Conservation (phyloP, 2,888 invertebrate genomes). For the Meteorus colon region DNA sequence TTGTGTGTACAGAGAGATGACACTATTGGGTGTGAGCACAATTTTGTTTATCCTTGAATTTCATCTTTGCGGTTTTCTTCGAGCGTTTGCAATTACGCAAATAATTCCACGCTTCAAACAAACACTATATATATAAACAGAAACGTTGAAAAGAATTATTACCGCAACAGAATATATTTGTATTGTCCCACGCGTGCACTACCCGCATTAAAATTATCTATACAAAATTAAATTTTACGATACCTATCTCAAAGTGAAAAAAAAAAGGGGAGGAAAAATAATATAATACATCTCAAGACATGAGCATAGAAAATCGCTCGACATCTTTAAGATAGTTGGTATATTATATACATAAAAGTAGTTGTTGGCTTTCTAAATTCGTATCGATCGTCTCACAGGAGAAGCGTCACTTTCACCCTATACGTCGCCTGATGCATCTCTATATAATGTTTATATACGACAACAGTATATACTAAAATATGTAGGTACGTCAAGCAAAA, state of each 20-base stretch:
- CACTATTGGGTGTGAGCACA: constrained; percentile 22
- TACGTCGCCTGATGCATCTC: constrained; percentile 28
- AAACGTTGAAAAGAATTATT: not conserved
- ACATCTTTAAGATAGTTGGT: constrained; percentile 1
- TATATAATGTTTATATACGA: constrained; percentile 9
- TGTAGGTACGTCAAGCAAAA: not conserved
- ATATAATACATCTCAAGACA: not conserved
- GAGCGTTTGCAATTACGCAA: constrained; percentile 20
- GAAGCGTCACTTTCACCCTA: constrained; percentile 66
- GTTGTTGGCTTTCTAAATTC: constrained; percentile 69
- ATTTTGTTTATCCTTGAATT: constrained; percentile 43
- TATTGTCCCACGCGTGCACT: not conserved
- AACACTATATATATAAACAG: not conserved
- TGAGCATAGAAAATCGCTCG: constrained; percentile 32
- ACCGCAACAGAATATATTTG: constrained; percentile 22
- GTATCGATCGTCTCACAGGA: constrained; percentile 57
- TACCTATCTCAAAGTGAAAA: not conserved
- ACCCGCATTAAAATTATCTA: not conserved
- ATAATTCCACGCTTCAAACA: not conserved
- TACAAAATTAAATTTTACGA: not conserved
- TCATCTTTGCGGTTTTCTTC: constrained; percentile 42
- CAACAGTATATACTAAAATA: not conserved
- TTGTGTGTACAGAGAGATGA: not conserved
- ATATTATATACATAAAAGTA: not conserved
- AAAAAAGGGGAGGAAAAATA: not conserved